A percentile compares a stretch with the other conserved stretches of the same genome.
Conservation (phyloP, 2,113 vertebrate genomes). For the Thermophis baileyi region DNA sequence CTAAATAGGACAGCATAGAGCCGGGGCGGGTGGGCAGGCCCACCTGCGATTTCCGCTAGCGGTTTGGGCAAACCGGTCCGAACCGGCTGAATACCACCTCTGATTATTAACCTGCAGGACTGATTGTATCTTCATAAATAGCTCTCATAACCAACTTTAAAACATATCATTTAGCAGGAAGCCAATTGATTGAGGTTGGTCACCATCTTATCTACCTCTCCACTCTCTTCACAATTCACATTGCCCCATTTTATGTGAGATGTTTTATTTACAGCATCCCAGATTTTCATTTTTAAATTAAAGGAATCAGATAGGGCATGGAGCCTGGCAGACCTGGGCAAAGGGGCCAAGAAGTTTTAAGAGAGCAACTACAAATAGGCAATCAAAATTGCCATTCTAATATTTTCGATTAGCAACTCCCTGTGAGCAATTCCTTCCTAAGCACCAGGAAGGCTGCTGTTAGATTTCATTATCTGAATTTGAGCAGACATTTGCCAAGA, state of each 20-base stretch:
- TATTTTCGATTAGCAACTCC: neutral
- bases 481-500: neutral
- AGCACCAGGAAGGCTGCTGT: neutral
- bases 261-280: neutral
- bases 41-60: too few relatives aligned
- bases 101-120: neutral
- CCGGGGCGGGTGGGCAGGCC: too few relatives aligned
- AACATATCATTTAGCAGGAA: neutral
- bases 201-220: neutral
- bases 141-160: neutral
- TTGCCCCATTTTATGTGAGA: neutral
- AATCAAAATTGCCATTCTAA: neutral
- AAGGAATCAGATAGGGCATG: neutral
- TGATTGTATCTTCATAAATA: neutral
- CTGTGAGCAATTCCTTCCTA: neutral
- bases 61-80: too few relatives aligned
- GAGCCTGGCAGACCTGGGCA: neutral
- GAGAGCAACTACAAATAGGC: neutral
- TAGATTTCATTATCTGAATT: neutral
- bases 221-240: neutral
- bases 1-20: too few relatives aligned
- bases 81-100: too few relatives aligned
- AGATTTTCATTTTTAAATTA: neutral
- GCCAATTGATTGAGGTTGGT: neutral
- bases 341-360: neutral